Evolutionary conservation across 2,113 vertebrate species (phyloP).

Genomic region (Nycticorax nycticorax): DNA sequence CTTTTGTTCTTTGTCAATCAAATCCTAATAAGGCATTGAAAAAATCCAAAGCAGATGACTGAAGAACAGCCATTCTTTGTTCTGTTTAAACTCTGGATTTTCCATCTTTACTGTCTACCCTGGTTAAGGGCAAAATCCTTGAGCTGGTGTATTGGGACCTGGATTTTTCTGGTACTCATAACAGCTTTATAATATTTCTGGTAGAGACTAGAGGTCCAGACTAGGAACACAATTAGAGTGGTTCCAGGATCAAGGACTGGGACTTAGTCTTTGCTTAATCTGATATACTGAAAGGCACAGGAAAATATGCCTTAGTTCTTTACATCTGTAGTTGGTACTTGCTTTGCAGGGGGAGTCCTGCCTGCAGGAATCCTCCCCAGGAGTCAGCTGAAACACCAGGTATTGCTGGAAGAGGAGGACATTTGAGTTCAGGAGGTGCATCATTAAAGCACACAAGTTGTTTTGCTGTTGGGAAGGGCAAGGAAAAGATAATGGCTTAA

Average conservation of each 20-base stretch:
- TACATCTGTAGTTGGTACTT: neutral
- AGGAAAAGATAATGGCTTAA: neutral
- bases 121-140: neutral
- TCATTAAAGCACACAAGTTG: neutral
- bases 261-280: neutral
- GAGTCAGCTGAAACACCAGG: neutral
- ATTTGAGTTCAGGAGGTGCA: neutral
- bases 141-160: neutral
- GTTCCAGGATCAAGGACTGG: neutral
- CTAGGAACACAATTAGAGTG: neutral
- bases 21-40: neutral
- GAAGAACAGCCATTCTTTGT: neutral
- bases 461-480: neutral
- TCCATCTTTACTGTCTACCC: neutral
- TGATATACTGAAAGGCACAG: neutral
- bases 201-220: neutral
- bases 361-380: neutral
- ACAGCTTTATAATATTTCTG: neutral
- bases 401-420: neutral
- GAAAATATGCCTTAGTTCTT: neutral
- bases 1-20: neutral
- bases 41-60: neutral
- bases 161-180: neutral
- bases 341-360: neutral
- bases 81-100: neutral